Base-by-base conservation (phyloP, 92 coral and sea anemone species). In the Porites cylindrica region DNA sequence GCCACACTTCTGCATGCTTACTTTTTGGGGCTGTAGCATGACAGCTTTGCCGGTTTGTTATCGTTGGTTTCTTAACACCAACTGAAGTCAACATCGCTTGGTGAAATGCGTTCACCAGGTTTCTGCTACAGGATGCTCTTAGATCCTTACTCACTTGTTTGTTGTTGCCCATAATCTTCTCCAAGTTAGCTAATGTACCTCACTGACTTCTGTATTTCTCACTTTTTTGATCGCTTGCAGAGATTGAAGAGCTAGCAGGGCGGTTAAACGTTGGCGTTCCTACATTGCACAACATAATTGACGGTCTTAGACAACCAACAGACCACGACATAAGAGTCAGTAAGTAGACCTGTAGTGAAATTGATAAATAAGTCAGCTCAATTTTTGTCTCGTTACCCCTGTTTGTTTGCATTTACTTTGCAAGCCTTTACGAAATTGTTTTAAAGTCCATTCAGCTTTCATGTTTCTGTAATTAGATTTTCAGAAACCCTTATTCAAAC, bases 321-420 rank as follows among this genome's bases (percentile, higher is more conserved):
- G 98, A 94, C 70, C 81, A 90, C 53, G 99, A 96, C 83, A 94
- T 96, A n/a, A 79, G 99, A 79, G 94, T 92, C 83, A 91, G 99
- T 96, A 84, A 71, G 98, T 88, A 16, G 3, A 18, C 29, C 61
- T 8, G 3, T 38, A 38, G 47, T 38, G 47, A 38, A 38, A 4
- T 38, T 38, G 47, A 38, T 56, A 8, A 56, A 56, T 56, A 10
- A 56, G 61, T 3, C 61, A 56, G 16, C 11, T 56, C 11, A 2
- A 56, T 10, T 10, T 56, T 10, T 56, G 16, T 56, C 16, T 56
- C 11, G 13, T 56, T 56, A 14, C 61, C 14, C 16, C 8, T 10
- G 61, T 10, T 10, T 56, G 17, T 10, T 10, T 56, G 17, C 3
- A 14, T 10, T 56, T 56, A 8, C 47, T 38, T 38, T 0, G 47